Evolutionary conservation across 2,797 vertebrate genomes (phyloP).

Genomic region (Oryzias dopingdopingensis): DNA sequence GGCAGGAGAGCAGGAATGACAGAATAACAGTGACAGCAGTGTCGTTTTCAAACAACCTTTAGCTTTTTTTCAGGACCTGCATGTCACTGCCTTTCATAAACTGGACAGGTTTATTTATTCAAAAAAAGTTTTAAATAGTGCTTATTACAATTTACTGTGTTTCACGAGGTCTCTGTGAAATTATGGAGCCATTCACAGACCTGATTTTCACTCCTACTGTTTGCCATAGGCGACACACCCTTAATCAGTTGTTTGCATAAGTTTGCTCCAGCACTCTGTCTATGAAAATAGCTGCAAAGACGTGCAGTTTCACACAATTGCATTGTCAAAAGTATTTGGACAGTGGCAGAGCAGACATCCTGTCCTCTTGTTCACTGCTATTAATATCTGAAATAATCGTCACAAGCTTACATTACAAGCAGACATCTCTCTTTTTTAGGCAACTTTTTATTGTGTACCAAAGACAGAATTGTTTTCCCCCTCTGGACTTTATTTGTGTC

Average conservation of each 20-base stretch:
- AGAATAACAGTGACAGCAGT: not conserved
- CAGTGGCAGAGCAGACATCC: not conserved
- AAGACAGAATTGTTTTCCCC: too few species aligned
- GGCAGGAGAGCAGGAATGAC: too few species aligned
- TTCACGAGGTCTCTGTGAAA: slow-evolving; percentile 4
- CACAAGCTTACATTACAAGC: too few species aligned
- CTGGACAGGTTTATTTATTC: too few species aligned
- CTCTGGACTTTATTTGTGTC: too few species aligned
- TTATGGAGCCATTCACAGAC: not conserved
- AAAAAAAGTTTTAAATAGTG: not conserved
- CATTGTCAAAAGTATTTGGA: slow-evolving; percentile 5
- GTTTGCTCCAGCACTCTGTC: slow-evolving; percentile 30
- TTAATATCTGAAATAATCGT: too few species aligned
- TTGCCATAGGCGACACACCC: slow-evolving; percentile 28
- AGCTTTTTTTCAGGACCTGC: too few species aligned
- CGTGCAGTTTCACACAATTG: slow-evolving; percentile 12
- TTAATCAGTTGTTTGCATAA: slow-evolving; percentile 44
- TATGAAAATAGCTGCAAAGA: slow-evolving; percentile 45
- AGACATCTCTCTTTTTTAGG: too few species aligned
- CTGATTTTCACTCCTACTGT: slow-evolving; percentile 10
- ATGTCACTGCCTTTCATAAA: not conserved
- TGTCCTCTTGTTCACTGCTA: not conserved
- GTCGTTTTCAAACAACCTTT: not conserved
- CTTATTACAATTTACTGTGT: not conserved
- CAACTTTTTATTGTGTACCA: too few species aligned